Evolutionary conservation across 1,140 invertebrate genomes (phyloP).

Genomic region (Portunus trituberculatus): DNA sequence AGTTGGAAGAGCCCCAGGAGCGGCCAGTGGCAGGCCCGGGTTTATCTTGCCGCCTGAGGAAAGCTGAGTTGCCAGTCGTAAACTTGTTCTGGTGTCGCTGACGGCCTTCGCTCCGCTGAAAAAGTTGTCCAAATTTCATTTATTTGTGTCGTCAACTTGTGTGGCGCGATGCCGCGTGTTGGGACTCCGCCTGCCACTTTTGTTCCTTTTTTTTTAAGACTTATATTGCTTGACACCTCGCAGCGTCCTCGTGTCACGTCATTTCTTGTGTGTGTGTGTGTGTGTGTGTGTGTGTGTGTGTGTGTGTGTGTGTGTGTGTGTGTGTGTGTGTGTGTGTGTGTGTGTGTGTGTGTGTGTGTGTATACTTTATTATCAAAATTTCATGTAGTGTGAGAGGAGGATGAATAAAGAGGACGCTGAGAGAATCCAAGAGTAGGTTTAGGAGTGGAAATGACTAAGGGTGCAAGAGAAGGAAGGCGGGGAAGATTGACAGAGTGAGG

Average conservation of each 20-base stretch:
- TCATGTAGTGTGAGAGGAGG: not conserved
- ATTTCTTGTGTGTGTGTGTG: slow-evolving; percentile 25
- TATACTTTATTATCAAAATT: not conserved
- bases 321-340: too few relatives aligned
- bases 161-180: slow-evolving; percentile 28
- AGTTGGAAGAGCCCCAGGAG: not conserved
- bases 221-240: not conserved
- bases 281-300: slow-evolving; percentile 43
- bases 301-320: too few relatives aligned
- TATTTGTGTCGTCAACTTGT: slow-evolving; percentile 50
- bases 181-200: slow-evolving; percentile 38
- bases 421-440: not conserved
- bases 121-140: slow-evolving; percentile 66
- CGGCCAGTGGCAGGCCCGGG: not conserved
- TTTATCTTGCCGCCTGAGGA: slow-evolving; percentile 40
- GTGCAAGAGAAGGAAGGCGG: not conserved
- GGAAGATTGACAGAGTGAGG: not conserved
- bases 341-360: too few relatives aligned
- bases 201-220: not conserved
- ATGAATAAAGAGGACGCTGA: not conserved
- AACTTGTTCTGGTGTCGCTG: slow-evolving; percentile 52
- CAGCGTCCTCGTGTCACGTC: too few relatives aligned
- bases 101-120: slow-evolving; percentile 4
- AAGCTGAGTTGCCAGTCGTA: slow-evolving; percentile 53
- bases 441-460: not conserved